Percentiles rank a stretch among this genome's conserved stretches.
These are phyloP conservation scores for Tiphia femorata DNA, from an alignment of 2,888 invertebrate species.

Conservation along the genomic window DNA sequence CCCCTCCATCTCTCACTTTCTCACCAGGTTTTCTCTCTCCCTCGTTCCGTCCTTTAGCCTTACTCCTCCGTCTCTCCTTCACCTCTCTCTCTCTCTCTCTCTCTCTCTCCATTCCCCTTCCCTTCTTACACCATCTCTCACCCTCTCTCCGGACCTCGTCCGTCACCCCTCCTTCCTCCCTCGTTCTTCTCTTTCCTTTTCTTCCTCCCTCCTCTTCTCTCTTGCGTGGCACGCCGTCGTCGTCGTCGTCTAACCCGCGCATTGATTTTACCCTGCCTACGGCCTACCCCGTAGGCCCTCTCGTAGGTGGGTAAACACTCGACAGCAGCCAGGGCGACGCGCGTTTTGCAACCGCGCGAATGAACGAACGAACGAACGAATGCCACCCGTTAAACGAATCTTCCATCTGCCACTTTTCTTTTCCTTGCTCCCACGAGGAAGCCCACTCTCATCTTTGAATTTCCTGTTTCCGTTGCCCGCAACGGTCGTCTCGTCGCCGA, in stretches of 20 bases:
- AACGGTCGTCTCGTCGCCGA: too few relatives aligned
- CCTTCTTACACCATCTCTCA: constrained; percentile 11
- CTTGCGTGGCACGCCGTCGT: constrained; percentile 3
- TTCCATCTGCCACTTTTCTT: constrained; percentile 1
- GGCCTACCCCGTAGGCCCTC: constrained; percentile 33
- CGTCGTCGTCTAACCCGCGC: constrained; percentile 23
- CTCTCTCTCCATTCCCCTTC: constrained; percentile 4
- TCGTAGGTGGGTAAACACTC: constrained; percentile 45
- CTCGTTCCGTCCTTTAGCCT: constrained; percentile 15
- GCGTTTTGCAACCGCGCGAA: constrained; percentile 25
- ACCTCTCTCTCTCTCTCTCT: constrained; percentile 11
- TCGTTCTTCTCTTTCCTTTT: constrained; percentile 17
- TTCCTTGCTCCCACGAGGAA: background rate
- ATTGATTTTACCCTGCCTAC: constrained; percentile 52
- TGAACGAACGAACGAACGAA: constrained; percentile 16
- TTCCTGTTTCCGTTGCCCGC: background rate
- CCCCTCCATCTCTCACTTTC: background rate
- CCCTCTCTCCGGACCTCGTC: background rate
- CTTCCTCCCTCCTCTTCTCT: constrained; percentile 8
- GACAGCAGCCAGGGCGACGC: constrained; percentile 21
- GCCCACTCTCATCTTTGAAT: background rate
- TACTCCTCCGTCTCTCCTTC: constrained; percentile 13
- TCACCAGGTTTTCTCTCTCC: constrained; percentile 9
- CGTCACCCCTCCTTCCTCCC: constrained; percentile 15
- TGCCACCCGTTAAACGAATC: constrained; percentile 17